These are phyloP conservation scores for Cerastis rubricosa DNA, from an alignment of 2,888 invertebrate species.

Conservation along the genomic window DNA sequence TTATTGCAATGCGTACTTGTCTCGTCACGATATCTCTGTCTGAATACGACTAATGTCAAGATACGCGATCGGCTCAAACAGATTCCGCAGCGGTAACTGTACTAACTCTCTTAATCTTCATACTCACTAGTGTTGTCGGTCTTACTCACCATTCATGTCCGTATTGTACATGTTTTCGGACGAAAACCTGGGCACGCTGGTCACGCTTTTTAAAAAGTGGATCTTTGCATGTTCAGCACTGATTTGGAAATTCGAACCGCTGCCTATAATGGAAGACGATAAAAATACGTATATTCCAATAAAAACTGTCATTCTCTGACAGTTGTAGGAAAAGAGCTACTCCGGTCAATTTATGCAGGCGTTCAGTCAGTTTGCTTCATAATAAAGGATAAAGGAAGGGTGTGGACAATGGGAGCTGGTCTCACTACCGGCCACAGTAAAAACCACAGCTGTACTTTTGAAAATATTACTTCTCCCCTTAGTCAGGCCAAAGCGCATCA, in stretches of 20 bases:
- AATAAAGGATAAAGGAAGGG: neutral
- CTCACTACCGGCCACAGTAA: no score
- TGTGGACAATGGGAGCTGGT: no score
- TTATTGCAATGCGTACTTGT: no score
- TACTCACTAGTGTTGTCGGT: neutral
- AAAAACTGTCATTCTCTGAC: neutral
- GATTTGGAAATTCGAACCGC: neutral
- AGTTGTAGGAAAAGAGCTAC: neutral
- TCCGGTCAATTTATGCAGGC: neutral
- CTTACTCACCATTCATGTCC: no score
- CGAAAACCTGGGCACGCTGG: no score
- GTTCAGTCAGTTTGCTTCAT: neutral
- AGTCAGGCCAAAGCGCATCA: no score
- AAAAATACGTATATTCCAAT: neutral
- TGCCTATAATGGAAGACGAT: neutral
- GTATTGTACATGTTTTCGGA: neutral
- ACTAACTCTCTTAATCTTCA: neutral
- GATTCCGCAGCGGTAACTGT: neutral
- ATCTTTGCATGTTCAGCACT: no score
- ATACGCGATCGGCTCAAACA: neutral
- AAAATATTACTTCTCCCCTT: no score
- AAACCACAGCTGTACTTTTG: no score
- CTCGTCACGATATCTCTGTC: neutral
- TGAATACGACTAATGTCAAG: neutral
- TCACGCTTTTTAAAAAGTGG: neutral